Evolutionary conservation across 1,140 invertebrate species (phyloP).

Genomic region (Anadara kagoshimensis): DNA sequence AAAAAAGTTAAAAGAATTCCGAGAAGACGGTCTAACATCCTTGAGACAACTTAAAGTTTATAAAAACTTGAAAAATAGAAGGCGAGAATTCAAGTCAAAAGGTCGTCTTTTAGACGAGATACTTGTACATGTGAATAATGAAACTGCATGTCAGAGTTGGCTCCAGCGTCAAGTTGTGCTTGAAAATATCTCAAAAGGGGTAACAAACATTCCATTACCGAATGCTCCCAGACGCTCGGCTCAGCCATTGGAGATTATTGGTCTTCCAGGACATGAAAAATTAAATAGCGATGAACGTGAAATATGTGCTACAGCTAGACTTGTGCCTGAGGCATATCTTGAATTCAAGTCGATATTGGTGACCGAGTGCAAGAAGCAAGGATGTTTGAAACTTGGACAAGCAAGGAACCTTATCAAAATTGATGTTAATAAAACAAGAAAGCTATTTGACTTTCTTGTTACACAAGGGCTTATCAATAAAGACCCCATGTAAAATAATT

Average conservation of each 20-base stretch:
- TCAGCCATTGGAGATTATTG: slow-evolving; percentile 84
- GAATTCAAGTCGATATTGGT: slow-evolving; percentile 85
- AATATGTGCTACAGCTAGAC: slow-evolving; percentile 83
- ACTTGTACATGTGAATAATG: slow-evolving; percentile 66
- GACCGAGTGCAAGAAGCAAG: slow-evolving; percentile 78
- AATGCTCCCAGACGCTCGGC: slow-evolving; percentile 69
- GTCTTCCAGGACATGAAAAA: slow-evolving; percentile 86
- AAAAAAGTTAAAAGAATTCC: slow-evolving; percentile 79
- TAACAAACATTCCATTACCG: slow-evolving; percentile 39
- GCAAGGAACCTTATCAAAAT: slow-evolving; percentile 90
- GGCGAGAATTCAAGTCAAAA: slow-evolving; percentile 78
- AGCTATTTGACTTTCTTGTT: slow-evolving; percentile 89
- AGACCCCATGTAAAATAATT: slow-evolving; percentile 27
- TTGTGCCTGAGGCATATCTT: slow-evolving; percentile 85
- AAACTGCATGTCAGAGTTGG: slow-evolving; percentile 62
- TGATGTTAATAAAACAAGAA: slow-evolving; percentile 94
- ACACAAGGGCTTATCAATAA: slow-evolving; percentile 81
- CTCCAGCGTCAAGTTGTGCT: slow-evolving; percentile 59
- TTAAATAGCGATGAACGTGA: slow-evolving; percentile 83
- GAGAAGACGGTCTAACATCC: slow-evolving; percentile 82
- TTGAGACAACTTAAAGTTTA: slow-evolving; percentile 82
- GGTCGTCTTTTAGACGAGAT: slow-evolving; percentile 72
- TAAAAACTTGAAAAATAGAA: slow-evolving; percentile 79
- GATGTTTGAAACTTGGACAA: slow-evolving; percentile 84
- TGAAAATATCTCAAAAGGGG: slow-evolving; percentile 52